Evolutionary conservation across 2,113 vertebrate species (phyloP).

Genomic region (Pongo abelii): DNA sequence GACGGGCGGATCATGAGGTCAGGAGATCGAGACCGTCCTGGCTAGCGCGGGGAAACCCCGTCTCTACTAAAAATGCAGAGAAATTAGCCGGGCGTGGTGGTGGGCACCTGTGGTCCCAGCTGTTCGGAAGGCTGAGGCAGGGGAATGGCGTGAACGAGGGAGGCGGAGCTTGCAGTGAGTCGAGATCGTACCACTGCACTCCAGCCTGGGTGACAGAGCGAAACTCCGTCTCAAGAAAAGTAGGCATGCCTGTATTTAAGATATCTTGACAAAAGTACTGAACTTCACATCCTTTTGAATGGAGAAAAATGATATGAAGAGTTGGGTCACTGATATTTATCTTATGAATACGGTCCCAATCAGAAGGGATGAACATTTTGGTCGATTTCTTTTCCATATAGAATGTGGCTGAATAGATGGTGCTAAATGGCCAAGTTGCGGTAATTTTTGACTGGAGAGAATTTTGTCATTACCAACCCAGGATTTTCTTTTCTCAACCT

Average conservation of each 20-base stretch:
- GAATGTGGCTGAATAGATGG: not conserved
- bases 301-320: not conserved
- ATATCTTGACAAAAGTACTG: not conserved
- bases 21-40: too few species aligned
- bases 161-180: too few species aligned
- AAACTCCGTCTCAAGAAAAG: too few species aligned
- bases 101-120: too few species aligned
- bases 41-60: too few species aligned
- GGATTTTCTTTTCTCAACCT: not conserved
- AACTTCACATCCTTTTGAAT: not conserved
- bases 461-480: not conserved
- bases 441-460: not conserved
- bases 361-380: not conserved
- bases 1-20: too few species aligned
- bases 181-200: too few species aligned
- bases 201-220: too few species aligned
- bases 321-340: not conserved
- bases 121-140: too few species aligned
- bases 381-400: not conserved
- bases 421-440: not conserved
- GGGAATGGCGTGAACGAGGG: too few species aligned
- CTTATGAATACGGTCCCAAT: not conserved
- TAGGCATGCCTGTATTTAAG: not conserved
- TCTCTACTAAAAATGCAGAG: too few species aligned
- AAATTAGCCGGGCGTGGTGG: too few species aligned